Evolutionary conservation across 1,140 invertebrate species (phyloP), one percentile per base, ranked within the genome.

Genomic region (Belonocnema kinseyi): DNA sequence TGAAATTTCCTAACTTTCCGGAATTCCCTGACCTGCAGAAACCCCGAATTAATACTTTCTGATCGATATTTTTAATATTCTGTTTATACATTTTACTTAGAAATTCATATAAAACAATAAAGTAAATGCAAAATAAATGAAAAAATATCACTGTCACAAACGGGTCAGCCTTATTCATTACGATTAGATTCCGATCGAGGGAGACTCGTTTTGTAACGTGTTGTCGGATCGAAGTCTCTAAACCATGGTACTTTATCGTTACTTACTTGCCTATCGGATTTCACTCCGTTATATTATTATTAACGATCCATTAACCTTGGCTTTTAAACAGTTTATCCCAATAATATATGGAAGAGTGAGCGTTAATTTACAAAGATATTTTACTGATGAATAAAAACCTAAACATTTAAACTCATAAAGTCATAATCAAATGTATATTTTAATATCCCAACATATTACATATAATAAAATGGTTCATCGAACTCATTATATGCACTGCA

Each of bases 251-350:
- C 33, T 61, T 61, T 26, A 26, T 26, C 21, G 56, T 61, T 61
- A 61, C 2, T 61, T 61, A 61, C 16, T 61, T 61, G 21, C 56
- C 56, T 33, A 26, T 14, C 21, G 6, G 19, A 4, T 26, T 61
- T 21, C 33, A 26, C 56, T 12, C 56, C 56, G 56, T 61, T 61
- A 61, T 61, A 11, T 61, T 61, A 58, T 21, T 61, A 61, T 33
- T 26, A 61, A 61, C 56, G 19, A 26, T 26, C 19, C 56, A 61
- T 7, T 54, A 54, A 61, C 56, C 2, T 13, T 33, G 21, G 33
- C 33, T 19, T 13, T 33, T 13, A 61, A 26, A 61, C 11, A 61
- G 10, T 61, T 26, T 19, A 61, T 61, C 12, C 12, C 11, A 61
- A 61, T 33, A 61, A 61, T 4, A 61, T 11, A 61, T 21, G 11